Percentiles rank a stretch among this genome's conserved stretches.
phyloP scores from a whole-genome alignment of 1,140 invertebrate species.

The Oppia nitens region DNA sequence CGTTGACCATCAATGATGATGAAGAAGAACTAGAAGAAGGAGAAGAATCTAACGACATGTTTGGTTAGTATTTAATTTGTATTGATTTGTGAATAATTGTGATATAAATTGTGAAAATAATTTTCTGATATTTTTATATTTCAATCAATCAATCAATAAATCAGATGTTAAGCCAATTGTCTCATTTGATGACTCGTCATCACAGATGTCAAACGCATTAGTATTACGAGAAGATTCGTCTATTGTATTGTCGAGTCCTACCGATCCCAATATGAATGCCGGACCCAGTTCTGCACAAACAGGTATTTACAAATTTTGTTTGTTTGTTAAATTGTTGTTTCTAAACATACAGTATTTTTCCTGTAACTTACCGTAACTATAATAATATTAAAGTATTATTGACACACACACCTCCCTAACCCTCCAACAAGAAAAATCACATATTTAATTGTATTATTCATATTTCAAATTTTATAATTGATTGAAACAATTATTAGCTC shows the following conservation, averaged over 20 bases:
- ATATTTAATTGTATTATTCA: too few species aligned
- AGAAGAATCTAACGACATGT: neutral
- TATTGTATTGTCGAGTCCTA: neutral
- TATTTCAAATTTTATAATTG: too few species aligned
- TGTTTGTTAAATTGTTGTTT: too few species aligned
- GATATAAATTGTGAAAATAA: neutral
- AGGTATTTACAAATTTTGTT: neutral
- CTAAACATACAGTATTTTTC: too few species aligned
- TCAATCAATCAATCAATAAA: neutral
- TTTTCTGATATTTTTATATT: neutral
- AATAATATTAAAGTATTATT: too few species aligned
- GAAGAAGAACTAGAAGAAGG: neutral
- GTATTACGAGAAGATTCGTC: neutral
- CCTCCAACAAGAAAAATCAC: too few species aligned
- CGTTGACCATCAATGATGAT: neutral
- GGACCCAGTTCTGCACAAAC: neutral
- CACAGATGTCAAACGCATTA: neutral
- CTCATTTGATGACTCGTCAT: constrained; percentile 16
- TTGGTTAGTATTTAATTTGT: neutral
- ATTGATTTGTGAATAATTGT: neutral
- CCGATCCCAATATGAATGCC: constrained; percentile 4
- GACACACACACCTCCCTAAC: too few species aligned
- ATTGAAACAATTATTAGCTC: too few species aligned
- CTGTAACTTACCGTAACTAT: too few species aligned
- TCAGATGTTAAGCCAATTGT: constrained; percentile 16